A percentile compares a stretch with the other conserved stretches of the same genome.
Evolutionary conservation across 1,140 invertebrate genomes (phyloP).

Genomic region (Drosophila mojavensis): DNA sequence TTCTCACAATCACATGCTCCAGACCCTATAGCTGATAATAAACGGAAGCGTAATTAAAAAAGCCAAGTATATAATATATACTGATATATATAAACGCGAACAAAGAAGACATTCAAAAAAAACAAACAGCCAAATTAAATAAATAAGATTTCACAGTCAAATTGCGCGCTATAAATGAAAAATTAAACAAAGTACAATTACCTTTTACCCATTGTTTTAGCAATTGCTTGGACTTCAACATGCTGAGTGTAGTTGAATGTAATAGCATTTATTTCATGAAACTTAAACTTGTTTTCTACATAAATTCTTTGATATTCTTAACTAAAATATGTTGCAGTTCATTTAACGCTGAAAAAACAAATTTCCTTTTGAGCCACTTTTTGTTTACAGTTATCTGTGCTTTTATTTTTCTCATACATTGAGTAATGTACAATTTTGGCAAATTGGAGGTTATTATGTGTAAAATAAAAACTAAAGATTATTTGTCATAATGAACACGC

Average conservation of each 20-base stretch:
- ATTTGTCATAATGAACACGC: conserved; percentile 20
- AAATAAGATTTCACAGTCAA: conserved; percentile 8
- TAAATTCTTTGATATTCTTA: not conserved
- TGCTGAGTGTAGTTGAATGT: conserved; percentile 35
- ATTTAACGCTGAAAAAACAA: too few relatives aligned
- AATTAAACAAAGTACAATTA: conserved; percentile 38
- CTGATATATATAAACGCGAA: conserved; percentile 24
- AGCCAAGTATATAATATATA: not conserved
- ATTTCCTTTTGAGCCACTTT: too few relatives aligned
- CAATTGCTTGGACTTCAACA: conserved; percentile 76
- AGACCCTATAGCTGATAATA: conserved; percentile 25
- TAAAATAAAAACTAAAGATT: conserved; percentile 8
- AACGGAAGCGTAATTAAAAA: conserved; percentile 30
- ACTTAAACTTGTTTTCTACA: conserved; percentile 11
- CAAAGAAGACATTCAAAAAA: conserved; percentile 7
- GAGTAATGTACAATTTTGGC: conserved; percentile 1
- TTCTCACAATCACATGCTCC: not conserved
- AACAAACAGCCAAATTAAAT: not conserved
- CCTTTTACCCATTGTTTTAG: conserved; percentile 71
- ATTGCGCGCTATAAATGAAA: conserved; percentile 31
- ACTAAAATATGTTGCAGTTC: too few relatives aligned
- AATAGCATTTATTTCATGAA: conserved; percentile 43
- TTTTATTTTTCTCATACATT: not conserved
- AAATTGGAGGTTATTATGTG: conserved; percentile 2
- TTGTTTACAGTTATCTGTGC: conserved; percentile 5